phyloP scores from a whole-genome alignment of 2,888 invertebrate genomes.

The Bellardia bayeri region DNA sequence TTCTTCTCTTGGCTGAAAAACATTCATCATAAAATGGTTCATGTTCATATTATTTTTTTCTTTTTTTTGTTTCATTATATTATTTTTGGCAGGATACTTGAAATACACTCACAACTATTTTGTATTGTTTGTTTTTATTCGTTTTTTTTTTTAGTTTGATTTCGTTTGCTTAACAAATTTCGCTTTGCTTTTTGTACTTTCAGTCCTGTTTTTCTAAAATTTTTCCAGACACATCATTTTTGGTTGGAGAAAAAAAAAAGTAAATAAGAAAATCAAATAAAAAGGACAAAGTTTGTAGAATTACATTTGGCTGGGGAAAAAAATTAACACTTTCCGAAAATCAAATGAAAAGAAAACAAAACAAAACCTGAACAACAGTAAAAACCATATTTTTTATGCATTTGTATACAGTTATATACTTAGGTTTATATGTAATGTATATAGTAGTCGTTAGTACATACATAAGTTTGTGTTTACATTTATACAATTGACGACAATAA shows the following conservation, averaged over 20 bases:
- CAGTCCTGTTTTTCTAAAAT: background rate
- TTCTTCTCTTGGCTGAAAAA: conserved; percentile 31
- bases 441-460: no score
- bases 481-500: no score
- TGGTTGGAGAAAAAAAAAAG: background rate
- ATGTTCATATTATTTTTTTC: conserved; percentile 35
- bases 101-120: conserved; percentile 42
- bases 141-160: conserved; percentile 15
- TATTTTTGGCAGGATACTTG: conserved; percentile 56
- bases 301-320: conserved; percentile 25
- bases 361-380: background rate
- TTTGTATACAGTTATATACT: background rate
- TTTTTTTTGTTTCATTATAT: conserved; percentile 15
- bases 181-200: conserved; percentile 16
- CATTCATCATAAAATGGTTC: conserved; percentile 68
- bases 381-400: conserved; percentile 27
- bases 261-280: conserved; percentile 24
- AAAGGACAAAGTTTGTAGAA: conserved; percentile 54
- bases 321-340: conserved; percentile 27
- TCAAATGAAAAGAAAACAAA: conserved; percentile 17
- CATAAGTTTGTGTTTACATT: background rate
- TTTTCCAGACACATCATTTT: conserved; percentile 40
- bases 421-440: no score
- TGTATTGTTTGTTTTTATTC: conserved; percentile 19
- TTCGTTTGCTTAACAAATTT: conserved; percentile 43